These are phyloP conservation scores for Bucorvus abyssinicus DNA, from an alignment of 2,797 vertebrate genomes.

Conservation along the genomic window DNA sequence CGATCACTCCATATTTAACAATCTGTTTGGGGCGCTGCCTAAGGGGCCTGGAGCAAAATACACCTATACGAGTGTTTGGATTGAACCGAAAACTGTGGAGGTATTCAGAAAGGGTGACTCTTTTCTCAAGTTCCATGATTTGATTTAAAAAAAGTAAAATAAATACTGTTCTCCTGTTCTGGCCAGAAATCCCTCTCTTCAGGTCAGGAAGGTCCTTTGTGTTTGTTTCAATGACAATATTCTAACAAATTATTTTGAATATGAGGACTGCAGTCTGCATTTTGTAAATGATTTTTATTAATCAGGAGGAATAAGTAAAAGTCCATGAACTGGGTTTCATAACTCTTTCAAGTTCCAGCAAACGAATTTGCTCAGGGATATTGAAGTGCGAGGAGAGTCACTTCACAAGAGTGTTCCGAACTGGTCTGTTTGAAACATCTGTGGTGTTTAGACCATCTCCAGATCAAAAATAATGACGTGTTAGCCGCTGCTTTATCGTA, in stretches of 20 bases:
- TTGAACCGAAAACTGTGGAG: not conserved
- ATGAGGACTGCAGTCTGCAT: not conserved
- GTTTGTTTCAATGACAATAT: not conserved
- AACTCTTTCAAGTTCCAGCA: not conserved
- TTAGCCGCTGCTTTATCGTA: not conserved
- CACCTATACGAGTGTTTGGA: not conserved
- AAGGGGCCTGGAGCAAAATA: not conserved
- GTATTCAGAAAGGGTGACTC: not conserved
- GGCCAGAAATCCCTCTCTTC: not conserved
- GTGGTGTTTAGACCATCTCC: not conserved
- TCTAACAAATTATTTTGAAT: not conserved
- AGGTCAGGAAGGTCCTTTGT: not conserved
- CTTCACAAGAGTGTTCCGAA: not conserved
- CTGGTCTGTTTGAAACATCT: not conserved
- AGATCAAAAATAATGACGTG: accelerated
- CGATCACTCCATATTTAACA: not conserved
- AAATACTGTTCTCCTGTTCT: not conserved
- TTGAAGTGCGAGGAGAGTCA: not conserved
- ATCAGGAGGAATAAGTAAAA: not conserved
- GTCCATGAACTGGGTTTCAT: not conserved
- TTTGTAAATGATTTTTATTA: not conserved
- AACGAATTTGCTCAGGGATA: not conserved
- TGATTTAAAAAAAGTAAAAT: not conserved
- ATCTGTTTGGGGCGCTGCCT: not conserved
- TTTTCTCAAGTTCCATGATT: not conserved